phyloP scores from a whole-genome alignment of 2,888 invertebrate genomes.

The Frankliniella intonsa region DNA sequence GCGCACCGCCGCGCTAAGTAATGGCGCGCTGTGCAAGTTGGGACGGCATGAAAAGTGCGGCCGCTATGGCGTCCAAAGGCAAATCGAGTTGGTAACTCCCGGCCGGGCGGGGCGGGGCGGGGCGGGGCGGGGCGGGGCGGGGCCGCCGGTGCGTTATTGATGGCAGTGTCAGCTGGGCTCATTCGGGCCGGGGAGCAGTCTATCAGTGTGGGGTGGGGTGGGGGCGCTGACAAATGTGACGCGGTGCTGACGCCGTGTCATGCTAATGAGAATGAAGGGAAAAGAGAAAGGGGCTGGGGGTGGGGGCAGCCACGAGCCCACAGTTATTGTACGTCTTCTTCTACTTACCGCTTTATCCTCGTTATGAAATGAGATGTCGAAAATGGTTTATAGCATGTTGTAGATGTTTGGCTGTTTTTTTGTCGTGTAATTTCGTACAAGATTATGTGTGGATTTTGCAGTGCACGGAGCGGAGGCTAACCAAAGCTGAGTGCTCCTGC shows the following conservation, averaged over 20 bases:
- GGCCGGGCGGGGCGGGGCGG: no score
- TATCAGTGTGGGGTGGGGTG: not conserved
- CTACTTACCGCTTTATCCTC: not conserved
- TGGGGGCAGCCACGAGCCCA: not conserved
- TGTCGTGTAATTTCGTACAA: not conserved
- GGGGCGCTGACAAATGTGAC: slow-evolving; percentile 6
- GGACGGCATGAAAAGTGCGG: no score
- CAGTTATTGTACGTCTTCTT: not conserved
- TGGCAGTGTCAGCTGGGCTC: no score
- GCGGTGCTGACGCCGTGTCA: not conserved
- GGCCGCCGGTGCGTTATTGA: no score
- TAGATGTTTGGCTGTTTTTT: not conserved
- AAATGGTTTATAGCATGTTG: not conserved
- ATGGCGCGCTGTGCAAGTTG: no score
- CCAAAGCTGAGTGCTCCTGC: not conserved
- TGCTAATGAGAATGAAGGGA: not conserved
- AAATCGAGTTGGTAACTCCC: no score
- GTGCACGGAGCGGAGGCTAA: not conserved
- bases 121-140: no score
- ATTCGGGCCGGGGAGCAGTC: no score
- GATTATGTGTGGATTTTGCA: no score
- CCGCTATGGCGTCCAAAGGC: no score
- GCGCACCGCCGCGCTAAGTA: no score
- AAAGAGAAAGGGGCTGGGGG: not conserved
- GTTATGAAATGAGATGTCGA: not conserved